Percentiles rank a stretch among this genome's conserved stretches.
These are phyloP conservation scores for Cavia aperea DNA, from an alignment of 2,113 vertebrate species.

Conservation along the genomic window DNA sequence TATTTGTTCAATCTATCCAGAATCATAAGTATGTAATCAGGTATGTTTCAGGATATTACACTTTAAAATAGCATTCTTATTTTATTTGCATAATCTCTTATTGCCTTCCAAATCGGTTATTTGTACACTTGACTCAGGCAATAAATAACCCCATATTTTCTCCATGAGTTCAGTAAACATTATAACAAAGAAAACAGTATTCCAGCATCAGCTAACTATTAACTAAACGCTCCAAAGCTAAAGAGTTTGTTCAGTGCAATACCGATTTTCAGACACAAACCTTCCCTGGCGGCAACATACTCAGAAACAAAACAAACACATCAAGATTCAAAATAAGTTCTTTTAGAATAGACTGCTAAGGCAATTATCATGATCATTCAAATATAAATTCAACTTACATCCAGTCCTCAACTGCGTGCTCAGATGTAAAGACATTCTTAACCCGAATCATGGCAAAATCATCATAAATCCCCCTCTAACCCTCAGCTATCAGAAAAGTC, in stretches of 20 bases:
- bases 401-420: background rate
- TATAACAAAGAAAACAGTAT: constrained; percentile 54
- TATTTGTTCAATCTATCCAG: constrained; percentile 65
- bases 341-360: background rate
- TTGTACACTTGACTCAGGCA: constrained; percentile 58
- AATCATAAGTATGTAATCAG: constrained; percentile 61
- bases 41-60: constrained; percentile 62
- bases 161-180: constrained; percentile 51
- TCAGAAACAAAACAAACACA: constrained; percentile 27
- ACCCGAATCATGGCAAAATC: background rate
- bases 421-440: background rate
- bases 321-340: constrained; percentile 26
- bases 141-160: constrained; percentile 55
- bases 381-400: background rate
- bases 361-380: background rate
- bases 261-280: background rate
- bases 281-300: background rate
- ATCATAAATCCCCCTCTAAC: background rate
- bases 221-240: constrained; percentile 34
- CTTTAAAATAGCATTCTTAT: constrained; percentile 62
- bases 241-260: background rate
- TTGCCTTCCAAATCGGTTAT: constrained; percentile 54
- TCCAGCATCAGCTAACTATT: constrained; percentile 37
- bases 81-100: constrained; percentile 68
- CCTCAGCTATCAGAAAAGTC: background rate